phyloP scores from a whole-genome alignment of 2,888 invertebrate species.

The Syrista parreyssii region DNA sequence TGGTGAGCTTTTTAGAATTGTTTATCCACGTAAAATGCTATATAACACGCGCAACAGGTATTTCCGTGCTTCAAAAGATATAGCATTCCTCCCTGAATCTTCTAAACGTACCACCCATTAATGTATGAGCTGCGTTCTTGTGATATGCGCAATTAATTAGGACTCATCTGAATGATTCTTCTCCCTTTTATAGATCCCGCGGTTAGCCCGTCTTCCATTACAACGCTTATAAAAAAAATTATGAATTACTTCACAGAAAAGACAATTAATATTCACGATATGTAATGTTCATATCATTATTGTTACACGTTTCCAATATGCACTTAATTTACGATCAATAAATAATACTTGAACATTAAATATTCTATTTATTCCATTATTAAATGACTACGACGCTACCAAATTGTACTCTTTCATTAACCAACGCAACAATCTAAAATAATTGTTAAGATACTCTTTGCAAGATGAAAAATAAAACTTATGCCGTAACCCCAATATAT shows the following conservation, averaged over 20 bases:
- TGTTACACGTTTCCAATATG: background rate
- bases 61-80: background rate
- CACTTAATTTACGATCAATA: background rate
- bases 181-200: background rate
- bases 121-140: background rate
- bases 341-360: background rate
- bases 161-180: background rate
- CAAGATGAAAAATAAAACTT: too few relatives aligned
- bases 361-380: background rate
- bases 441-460: background rate
- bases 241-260: background rate
- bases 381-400: background rate
- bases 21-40: background rate
- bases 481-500: too few relatives aligned
- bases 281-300: background rate
- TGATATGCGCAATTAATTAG: background rate
- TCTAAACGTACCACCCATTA: background rate
- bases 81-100: background rate
- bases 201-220: background rate
- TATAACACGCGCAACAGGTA: background rate
- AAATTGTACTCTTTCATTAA: background rate
- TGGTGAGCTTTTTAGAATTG: background rate
- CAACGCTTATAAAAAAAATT: background rate
- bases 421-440: background rate
- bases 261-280: background rate